Conservation (phyloP, 2,888 invertebrate genomes). For the Oscheius sp. region DNA sequence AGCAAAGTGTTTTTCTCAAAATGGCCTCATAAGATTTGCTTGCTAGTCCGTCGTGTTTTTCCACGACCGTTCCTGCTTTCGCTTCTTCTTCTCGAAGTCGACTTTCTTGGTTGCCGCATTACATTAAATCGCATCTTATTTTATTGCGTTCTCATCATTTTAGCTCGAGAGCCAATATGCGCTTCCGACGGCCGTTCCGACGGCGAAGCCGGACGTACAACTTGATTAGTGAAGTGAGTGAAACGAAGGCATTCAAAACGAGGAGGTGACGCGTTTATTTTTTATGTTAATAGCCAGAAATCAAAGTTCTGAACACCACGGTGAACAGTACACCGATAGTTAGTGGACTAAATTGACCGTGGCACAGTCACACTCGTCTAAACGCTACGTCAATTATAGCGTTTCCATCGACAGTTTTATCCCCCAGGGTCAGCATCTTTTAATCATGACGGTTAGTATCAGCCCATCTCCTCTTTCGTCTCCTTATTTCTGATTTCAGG, state of each 20-base stretch:
- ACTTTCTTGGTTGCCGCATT: no score
- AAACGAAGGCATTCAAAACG: neutral
- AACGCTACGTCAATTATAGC: conserved; percentile 12
- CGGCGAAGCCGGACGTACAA: conserved; percentile 26
- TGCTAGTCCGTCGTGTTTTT: neutral
- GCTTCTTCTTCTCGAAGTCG: no score
- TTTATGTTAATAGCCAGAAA: neutral
- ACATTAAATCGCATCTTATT: no score
- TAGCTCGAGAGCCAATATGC: conserved; percentile 20
- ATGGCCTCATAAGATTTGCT: neutral
- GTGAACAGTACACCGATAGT: neutral
- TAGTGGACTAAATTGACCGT: conserved; percentile 32
- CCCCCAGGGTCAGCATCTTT: conserved; percentile 18
- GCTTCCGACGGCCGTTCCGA: conserved; percentile 24
- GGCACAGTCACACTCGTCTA: conserved; percentile 23
- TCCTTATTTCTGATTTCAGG: conserved; percentile 17
- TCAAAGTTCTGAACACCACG: conserved; percentile 24
- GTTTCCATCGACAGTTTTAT: neutral
- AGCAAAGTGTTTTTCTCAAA: neutral
- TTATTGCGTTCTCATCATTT: conserved; percentile 5
- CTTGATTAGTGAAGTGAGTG: conserved; percentile 25
- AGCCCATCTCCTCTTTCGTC: neutral
- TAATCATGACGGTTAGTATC: conserved; percentile 19
- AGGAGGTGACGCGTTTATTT: neutral
- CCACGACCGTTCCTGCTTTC: no score